Base-by-base conservation (phyloP, 2,888 invertebrate species). In the Drosophila diplacantha region DNA sequence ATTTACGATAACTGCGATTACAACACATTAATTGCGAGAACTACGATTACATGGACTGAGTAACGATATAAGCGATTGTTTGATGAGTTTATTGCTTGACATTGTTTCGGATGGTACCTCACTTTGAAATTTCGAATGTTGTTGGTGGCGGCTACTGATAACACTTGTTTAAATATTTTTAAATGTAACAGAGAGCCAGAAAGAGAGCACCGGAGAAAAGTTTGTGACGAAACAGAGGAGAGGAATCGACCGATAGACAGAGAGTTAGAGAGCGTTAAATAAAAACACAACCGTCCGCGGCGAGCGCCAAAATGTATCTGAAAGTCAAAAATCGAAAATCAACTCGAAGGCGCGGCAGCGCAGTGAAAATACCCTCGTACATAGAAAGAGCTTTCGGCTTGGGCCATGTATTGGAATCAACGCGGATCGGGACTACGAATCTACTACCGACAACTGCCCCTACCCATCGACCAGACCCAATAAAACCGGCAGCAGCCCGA, bases 231-330 rank as follows among this genome's bases (percentile, higher is more conserved):
- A 26, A 18, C 12, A 29, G 35, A 50, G 44, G 9, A 37, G 22
- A n/a, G 49, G 39, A 49, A 51, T 50, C 53, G 53, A 39, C 35
- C 14, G 34, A 29, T 39, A 65, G 43, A 41, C n/a, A 26, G 59
- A 38, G 26, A 22, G 12, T 18, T 16, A 39, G 32, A 34, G 41
- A 41, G 49, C 49, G 62, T 35, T 61, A 24, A 51, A 41, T 38
- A 29, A 35, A 60, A 61, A 50, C 64, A 70, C 66, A 70, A 78
- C 79, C 76, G 81, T 72, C 47, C 69, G 66, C 63, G 53, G 46
- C 83, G 43, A 79, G 64, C 70, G 76, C 72, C 74, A 64, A 79
- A 75, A 73, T 72, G 76, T 75, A 68, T 83, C 81, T 81, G 83
- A 74, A 75, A 66, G 72, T 64, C 66, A 34, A 51, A 55, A 55